phyloP scores from a whole-genome alignment of 2,113 vertebrate species.

The Notarius lentiginosus region DNA sequence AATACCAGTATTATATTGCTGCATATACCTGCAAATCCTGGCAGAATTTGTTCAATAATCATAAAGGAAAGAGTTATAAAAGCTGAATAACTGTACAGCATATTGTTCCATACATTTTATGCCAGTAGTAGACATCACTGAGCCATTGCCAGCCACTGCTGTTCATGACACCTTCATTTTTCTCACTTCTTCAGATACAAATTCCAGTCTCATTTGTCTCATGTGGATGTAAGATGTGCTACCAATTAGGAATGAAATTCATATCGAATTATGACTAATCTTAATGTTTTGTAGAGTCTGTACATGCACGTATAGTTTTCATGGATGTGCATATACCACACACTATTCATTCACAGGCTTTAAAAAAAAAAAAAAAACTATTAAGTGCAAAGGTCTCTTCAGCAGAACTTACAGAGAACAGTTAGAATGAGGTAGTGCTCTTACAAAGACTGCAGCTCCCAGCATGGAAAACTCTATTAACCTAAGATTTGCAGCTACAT shows the following conservation, averaged over 20 bases:
- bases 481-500: constrained; percentile 34
- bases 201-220: neutral
- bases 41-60: neutral
- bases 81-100: neutral
- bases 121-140: neutral
- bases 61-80: neutral
- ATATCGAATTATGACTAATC: neutral
- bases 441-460: constrained; percentile 13
- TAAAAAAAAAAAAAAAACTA: neutral
- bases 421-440: constrained; percentile 4
- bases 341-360: neutral
- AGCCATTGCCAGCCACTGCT: neutral
- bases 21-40: neutral
- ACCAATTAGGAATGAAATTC: neutral
- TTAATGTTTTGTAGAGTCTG: neutral
- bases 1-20: neutral
- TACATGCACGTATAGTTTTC: neutral
- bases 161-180: neutral
- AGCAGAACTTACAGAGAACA: neutral
- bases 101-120: neutral
- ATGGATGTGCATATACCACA: neutral
- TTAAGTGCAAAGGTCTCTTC: neutral
- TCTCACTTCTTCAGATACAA: neutral
- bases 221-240: neutral
- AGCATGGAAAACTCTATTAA: constrained; percentile 40